These are phyloP conservation scores for Limosa lapponica DNA, from an alignment of 2,797 vertebrate genomes.

Conservation along the genomic window DNA sequence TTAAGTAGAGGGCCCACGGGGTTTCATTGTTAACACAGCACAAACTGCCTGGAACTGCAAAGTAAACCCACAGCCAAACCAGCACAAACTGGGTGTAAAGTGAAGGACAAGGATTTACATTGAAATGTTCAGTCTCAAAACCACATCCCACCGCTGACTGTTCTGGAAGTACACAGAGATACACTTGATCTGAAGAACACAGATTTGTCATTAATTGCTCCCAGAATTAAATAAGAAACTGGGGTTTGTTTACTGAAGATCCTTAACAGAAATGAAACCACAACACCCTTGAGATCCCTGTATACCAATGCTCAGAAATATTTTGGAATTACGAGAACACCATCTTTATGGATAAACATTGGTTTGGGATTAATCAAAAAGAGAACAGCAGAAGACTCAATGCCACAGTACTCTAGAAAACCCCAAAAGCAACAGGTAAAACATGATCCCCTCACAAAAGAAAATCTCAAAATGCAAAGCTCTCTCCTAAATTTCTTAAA, in stretches of 20 bases:
- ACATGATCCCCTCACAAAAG: accelerated
- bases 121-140: background rate
- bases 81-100: background rate
- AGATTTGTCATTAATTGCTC: background rate
- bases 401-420: background rate
- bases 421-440: background rate
- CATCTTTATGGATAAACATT: background rate
- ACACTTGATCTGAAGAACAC: background rate
- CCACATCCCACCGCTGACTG: background rate
- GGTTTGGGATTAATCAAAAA: background rate
- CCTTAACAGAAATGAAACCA: background rate
- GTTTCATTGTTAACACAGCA: background rate
- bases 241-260: background rate
- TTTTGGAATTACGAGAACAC: background rate
- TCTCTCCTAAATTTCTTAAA: background rate
- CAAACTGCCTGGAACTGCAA: background rate
- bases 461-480: background rate
- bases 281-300: background rate
- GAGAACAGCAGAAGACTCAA: background rate
- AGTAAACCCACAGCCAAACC: background rate
- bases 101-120: background rate
- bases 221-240: background rate
- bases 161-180: background rate
- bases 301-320: background rate
- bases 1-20: background rate